Evolutionary conservation across 2,888 invertebrate species (phyloP).

Genomic region (Eristalis arbustorum): DNA sequence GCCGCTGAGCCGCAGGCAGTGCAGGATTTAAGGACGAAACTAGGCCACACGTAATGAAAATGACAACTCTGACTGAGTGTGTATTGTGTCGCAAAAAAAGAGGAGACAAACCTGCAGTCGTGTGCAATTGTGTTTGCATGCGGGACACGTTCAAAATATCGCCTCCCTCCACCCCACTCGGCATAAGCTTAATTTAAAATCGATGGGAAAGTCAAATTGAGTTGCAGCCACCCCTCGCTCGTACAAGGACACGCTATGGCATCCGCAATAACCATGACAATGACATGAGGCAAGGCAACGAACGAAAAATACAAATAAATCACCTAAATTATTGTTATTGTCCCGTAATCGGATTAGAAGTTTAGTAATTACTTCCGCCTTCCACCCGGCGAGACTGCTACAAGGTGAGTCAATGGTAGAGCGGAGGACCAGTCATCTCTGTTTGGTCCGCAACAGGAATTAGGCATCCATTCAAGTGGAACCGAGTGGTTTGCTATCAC

Average conservation of each 20-base stretch:
- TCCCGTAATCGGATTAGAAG: constrained; percentile 58
- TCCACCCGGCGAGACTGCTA: constrained; percentile 2
- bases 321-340: constrained; percentile 59
- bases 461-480: constrained; percentile 39
- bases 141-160: constrained; percentile 3
- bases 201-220: constrained; percentile 54
- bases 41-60: constrained; percentile 64
- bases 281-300: constrained; percentile 15
- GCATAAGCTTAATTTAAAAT: constrained; percentile 50
- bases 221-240: constrained; percentile 1
- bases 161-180: background rate
- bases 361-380: constrained; percentile 60
- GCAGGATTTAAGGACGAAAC: constrained; percentile 40
- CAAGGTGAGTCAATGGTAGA: constrained; percentile 35
- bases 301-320: background rate
- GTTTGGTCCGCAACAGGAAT: constrained; percentile 19
- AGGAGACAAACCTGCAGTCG: background rate
- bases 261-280: constrained; percentile 23
- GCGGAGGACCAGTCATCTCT: background rate
- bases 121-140: background rate
- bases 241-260: constrained; percentile 3
- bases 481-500: background rate
- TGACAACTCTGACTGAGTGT: constrained; percentile 41
- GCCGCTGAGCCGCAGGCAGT: constrained; percentile 50
- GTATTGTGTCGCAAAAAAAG: background rate